Evolutionary conservation across 2,888 invertebrate genomes (phyloP).

Genomic region (Carcina quercana): DNA sequence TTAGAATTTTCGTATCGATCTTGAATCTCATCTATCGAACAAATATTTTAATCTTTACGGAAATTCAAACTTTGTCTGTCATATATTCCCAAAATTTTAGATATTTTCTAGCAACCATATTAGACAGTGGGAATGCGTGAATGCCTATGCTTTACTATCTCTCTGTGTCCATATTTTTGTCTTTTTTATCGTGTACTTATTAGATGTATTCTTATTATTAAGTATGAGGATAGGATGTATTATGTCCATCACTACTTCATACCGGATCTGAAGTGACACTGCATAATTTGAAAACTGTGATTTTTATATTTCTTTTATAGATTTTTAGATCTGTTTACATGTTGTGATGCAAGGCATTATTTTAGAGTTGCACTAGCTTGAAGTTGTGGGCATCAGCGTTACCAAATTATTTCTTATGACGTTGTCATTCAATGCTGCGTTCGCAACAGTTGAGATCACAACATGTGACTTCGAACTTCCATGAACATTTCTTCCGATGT

Average conservation of each 20-base stretch:
- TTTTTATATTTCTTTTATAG: slow-evolving; percentile 69
- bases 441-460: slow-evolving; percentile 45
- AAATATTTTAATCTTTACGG: not conserved
- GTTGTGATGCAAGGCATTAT: slow-evolving; percentile 61
- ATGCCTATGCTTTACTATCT: slow-evolving; percentile 65
- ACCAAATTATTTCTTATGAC: slow-evolving; percentile 32
- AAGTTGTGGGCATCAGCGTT: slow-evolving; percentile 31
- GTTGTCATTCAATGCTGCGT: slow-evolving; percentile 36
- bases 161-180: slow-evolving; percentile 63
- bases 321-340: slow-evolving; percentile 67
- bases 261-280: slow-evolving; percentile 68
- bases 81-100: not conserved
- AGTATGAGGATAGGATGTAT: slow-evolving; percentile 48
- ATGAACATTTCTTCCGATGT: slow-evolving; percentile 25
- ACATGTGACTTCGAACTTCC: slow-evolving; percentile 54
- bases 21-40: not conserved
- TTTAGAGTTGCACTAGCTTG: slow-evolving; percentile 29
- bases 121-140: slow-evolving; percentile 48
- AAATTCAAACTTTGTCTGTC: not conserved
- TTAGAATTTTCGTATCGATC: not conserved
- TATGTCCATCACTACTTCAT: slow-evolving; percentile 55
- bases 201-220: slow-evolving; percentile 57
- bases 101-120: slow-evolving; percentile 38
- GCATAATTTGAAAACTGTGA: slow-evolving; percentile 74
- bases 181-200: slow-evolving; percentile 68